Conservation (phyloP, 2,888 invertebrate species). For the Cataglyphis rosenhaueri region DNA sequence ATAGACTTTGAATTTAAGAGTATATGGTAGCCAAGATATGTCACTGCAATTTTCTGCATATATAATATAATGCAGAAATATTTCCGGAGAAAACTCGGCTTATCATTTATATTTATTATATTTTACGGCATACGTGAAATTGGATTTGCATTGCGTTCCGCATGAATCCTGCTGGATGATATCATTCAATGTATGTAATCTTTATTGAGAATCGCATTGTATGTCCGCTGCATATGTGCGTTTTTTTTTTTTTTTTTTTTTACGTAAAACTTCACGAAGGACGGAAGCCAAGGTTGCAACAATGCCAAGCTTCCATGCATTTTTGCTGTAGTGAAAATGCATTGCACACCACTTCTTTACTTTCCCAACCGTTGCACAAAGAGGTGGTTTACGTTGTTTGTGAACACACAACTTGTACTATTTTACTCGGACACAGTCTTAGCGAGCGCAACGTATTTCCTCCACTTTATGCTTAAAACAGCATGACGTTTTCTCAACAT, state of each 20-base stretch:
- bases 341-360: slow-evolving; percentile 14
- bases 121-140: neutral
- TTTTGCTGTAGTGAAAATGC: slow-evolving; percentile 11
- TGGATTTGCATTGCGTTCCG: slow-evolving; percentile 17
- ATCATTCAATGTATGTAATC: slow-evolving; percentile 14
- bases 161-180: neutral
- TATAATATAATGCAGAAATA: slow-evolving; percentile 5
- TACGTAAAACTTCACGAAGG: neutral
- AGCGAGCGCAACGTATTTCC: slow-evolving; percentile 17
- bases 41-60: neutral
- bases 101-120: slow-evolving; percentile 32
- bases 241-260: neutral
- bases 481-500: slow-evolving; percentile 18
- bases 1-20: neutral
- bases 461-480: slow-evolving; percentile 19
- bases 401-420: slow-evolving; percentile 13
- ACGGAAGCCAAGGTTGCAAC: slow-evolving; percentile 9
- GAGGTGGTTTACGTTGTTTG: slow-evolving; percentile 13
- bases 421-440: slow-evolving; percentile 15
- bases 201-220: slow-evolving; percentile 31
- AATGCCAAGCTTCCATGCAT: slow-evolving; percentile 10
- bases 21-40: neutral
- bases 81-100: neutral
- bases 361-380: slow-evolving; percentile 13
- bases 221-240: neutral